These are phyloP conservation scores for Cyclargus thomasi DNA, from an alignment of 1,140 invertebrate species.

Conservation along the genomic window DNA sequence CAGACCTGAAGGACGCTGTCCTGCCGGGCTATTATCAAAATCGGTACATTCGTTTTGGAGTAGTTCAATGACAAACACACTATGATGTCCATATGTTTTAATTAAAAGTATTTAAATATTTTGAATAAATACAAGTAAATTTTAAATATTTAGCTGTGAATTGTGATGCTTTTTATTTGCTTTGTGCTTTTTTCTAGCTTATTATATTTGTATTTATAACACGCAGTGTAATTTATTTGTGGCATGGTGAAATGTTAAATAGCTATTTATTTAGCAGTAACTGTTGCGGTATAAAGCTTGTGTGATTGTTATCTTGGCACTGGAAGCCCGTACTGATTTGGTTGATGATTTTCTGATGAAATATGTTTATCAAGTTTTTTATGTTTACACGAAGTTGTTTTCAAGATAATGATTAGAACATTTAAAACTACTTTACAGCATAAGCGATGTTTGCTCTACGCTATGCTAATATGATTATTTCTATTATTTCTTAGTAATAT, in stretches of 20 bases:
- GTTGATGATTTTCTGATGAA: background rate
- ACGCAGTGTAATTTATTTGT: background rate
- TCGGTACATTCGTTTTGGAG: no score
- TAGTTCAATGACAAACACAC: no score
- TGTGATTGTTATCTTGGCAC: background rate
- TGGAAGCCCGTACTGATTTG: constrained; percentile 1
- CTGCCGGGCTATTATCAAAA: no score
- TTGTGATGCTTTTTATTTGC: background rate
- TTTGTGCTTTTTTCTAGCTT: constrained; percentile 4
- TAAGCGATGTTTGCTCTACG: background rate
- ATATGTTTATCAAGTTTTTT: background rate
- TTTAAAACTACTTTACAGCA: background rate
- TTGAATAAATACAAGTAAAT: background rate
- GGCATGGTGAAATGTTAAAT: background rate
- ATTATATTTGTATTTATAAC: background rate
- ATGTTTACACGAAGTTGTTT: background rate
- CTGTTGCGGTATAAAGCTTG: background rate
- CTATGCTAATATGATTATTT: background rate
- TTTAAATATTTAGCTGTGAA: background rate
- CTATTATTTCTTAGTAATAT: no score
- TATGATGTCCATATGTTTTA: no score
- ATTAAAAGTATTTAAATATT: background rate
- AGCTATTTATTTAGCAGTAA: constrained; percentile 1
- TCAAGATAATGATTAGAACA: background rate
- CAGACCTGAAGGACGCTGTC: no score